These are phyloP conservation scores for Scelioninae gen. 1 DNA, from an alignment of 2,888 invertebrate genomes.

Conservation along the genomic window DNA sequence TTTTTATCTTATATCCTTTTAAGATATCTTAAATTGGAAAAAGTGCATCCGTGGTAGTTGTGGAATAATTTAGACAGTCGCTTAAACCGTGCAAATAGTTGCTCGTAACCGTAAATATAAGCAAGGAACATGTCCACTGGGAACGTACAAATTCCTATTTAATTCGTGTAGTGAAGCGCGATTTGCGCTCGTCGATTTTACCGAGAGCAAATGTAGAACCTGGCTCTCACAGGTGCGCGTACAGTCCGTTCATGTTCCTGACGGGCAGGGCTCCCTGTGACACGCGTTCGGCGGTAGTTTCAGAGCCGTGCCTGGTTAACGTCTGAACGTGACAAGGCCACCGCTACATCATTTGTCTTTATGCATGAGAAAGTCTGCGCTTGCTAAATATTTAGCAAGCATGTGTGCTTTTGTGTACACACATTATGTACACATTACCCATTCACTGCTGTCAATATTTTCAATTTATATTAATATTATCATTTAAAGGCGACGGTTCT, in stretches of 20 bases:
- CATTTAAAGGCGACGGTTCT: constrained; percentile 10
- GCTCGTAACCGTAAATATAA: constrained; percentile 66
- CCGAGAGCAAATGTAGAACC: constrained; percentile 63
- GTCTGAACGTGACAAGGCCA: constrained; percentile 81
- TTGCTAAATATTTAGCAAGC: constrained; percentile 66
- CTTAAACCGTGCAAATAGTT: constrained; percentile 55
- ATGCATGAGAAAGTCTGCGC: constrained; percentile 80
- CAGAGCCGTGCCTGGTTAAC: constrained; percentile 75
- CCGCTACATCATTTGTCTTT: constrained; percentile 78
- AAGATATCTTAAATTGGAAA: constrained; percentile 35
- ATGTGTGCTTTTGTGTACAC: constrained; percentile 62
- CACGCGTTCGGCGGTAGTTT: constrained; percentile 74
- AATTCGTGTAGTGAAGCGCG: constrained; percentile 71
- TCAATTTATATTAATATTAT: constrained; percentile 37
- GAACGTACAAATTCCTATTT: constrained; percentile 66
- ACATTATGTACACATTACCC: constrained; percentile 45
- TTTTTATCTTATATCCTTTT: constrained; percentile 25
- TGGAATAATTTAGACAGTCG: constrained; percentile 61
- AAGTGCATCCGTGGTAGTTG: constrained; percentile 26
- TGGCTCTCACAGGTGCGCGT: constrained; percentile 69
- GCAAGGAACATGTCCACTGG: constrained; percentile 64
- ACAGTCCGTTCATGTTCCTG: constrained; percentile 77
- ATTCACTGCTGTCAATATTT: constrained; percentile 53
- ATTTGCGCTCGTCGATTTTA: constrained; percentile 68
- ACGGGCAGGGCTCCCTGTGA: constrained; percentile 78